A percentile compares a stretch with the other conserved stretches of the same genome.
These are phyloP conservation scores for Odobenus rosmarus DNA, from an alignment of 2,113 vertebrate species.

Conservation along the genomic window DNA sequence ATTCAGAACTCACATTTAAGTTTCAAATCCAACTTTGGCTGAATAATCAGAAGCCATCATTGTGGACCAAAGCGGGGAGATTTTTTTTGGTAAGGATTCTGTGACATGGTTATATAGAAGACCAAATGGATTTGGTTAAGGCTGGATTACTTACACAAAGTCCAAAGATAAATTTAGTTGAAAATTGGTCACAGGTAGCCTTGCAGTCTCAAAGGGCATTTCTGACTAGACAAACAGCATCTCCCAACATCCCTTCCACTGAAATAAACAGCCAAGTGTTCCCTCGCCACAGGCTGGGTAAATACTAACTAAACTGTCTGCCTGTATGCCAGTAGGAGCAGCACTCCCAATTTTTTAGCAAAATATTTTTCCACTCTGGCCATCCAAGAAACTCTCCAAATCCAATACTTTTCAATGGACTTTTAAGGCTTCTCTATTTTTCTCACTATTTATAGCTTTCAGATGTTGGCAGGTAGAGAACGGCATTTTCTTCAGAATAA, in stretches of 20 bases:
- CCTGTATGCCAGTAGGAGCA: conserved; percentile 67
- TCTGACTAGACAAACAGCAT: conserved; percentile 80
- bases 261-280: conserved; percentile 81
- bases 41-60: conserved; percentile 54
- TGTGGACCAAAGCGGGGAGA: conserved; percentile 22
- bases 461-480: conserved; percentile 74
- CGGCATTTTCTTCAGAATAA: conserved; percentile 73
- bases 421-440: conserved; percentile 80
- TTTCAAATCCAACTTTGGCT: conserved; percentile 59
- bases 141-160: conserved; percentile 71
- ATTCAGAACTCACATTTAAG: conserved; percentile 38
- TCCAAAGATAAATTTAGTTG: conserved; percentile 82
- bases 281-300: conserved; percentile 79
- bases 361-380: conserved; percentile 82
- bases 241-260: conserved; percentile 75
- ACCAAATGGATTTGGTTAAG: conserved; percentile 66
- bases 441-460: conserved; percentile 81
- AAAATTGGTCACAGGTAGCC: conserved; percentile 78
- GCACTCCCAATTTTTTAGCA: conserved; percentile 82
- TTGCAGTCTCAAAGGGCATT: conserved; percentile 79
- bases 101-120: conserved; percentile 56
- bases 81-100: conserved; percentile 67
- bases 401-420: conserved; percentile 77
- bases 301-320: conserved; percentile 77
- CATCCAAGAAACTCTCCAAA: conserved; percentile 81